Evolutionary conservation across 1,140 invertebrate genomes (phyloP).

Genomic region (Drosophila neocordata): DNA sequence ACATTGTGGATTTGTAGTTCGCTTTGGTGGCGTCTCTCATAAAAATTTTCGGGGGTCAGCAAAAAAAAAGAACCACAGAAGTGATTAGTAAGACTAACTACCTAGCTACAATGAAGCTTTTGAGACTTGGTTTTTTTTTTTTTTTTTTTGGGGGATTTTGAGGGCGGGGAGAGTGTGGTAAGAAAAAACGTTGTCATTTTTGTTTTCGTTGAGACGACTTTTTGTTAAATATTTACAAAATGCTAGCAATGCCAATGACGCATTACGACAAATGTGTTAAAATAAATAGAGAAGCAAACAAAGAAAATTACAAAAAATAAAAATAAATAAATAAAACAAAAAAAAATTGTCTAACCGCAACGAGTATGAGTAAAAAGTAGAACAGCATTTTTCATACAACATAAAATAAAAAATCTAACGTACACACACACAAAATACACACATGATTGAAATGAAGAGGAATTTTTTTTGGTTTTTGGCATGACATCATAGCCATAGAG

Average conservation of each 20-base stretch:
- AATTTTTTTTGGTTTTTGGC: constrained; percentile 61
- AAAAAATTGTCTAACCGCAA: constrained; percentile 61
- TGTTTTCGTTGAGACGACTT: constrained; percentile 10
- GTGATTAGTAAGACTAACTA: constrained; percentile 56
- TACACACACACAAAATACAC: constrained; percentile 22
- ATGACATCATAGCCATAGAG: constrained; percentile 70
- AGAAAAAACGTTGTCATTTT: constrained; percentile 56
- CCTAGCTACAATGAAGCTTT: not conserved
- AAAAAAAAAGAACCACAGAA: constrained; percentile 27
- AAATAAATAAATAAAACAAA: constrained; percentile 8
- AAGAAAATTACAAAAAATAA: constrained; percentile 25
- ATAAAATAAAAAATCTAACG: constrained; percentile 24
- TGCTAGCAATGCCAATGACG: constrained; percentile 65
- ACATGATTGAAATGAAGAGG: constrained; percentile 53
- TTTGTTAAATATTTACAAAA: constrained; percentile 62
- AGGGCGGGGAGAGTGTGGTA: constrained; percentile 8
- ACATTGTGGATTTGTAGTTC: constrained; percentile 5
- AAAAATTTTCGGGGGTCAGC: constrained; percentile 3
- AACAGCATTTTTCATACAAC: constrained; percentile 67
- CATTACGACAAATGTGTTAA: constrained; percentile 75
- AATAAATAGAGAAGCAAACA: constrained; percentile 49
- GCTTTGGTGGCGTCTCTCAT: constrained; percentile 1
- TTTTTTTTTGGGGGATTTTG: too few species aligned
- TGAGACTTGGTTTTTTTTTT: not conserved
- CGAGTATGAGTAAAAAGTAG: constrained; percentile 69